Conservation (phyloP, 53 echinoderm and acorn worm species). For the Arbacia lixula region DNA sequence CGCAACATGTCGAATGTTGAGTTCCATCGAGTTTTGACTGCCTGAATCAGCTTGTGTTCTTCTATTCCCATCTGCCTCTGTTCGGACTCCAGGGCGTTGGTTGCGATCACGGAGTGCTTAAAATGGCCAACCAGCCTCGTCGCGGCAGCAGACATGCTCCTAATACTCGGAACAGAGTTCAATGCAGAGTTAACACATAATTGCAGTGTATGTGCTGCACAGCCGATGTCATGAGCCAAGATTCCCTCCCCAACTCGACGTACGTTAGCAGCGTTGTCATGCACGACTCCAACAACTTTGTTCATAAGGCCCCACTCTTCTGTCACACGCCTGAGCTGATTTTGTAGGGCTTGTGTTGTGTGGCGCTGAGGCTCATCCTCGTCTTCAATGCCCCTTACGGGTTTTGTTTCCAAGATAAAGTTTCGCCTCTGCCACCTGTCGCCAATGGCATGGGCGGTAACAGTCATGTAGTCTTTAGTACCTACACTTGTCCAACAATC, state of each 20-base stretch:
- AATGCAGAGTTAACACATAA: slow-evolving; percentile 53
- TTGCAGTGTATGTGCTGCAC: slow-evolving; percentile 66
- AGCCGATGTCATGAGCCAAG: slow-evolving; percentile 20
- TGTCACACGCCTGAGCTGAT: slow-evolving; percentile 29
- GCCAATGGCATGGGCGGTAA: slow-evolving; percentile 40
- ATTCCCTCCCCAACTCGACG: slow-evolving; percentile 29
- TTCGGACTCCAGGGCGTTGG: slow-evolving; percentile 47
- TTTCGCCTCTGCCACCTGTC: slow-evolving; percentile 18
- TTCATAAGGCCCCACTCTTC: slow-evolving; percentile 44
- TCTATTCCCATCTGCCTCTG: slow-evolving; percentile 30
- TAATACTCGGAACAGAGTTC: background rate
- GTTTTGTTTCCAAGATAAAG: slow-evolving; percentile 45
- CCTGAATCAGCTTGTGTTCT: slow-evolving; percentile 38
- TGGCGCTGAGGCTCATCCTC: slow-evolving; percentile 42
- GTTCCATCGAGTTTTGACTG: slow-evolving; percentile 32
- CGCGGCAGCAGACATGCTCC: slow-evolving; percentile 8
- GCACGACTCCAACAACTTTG: slow-evolving; percentile 56
- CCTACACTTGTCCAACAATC: slow-evolving; percentile 35
- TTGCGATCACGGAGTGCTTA: slow-evolving; percentile 32
- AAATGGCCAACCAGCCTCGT: slow-evolving; percentile 53
- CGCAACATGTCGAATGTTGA: slow-evolving; percentile 44
- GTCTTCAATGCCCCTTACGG: slow-evolving; percentile 7
- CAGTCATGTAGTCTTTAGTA: slow-evolving; percentile 43
- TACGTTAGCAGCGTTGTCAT: slow-evolving; percentile 64
- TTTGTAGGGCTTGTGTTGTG: slow-evolving; percentile 43